These are phyloP conservation scores for Aldabrachelys gigantea DNA, from an alignment of 2,113 vertebrate genomes.

Conservation along the genomic window DNA sequence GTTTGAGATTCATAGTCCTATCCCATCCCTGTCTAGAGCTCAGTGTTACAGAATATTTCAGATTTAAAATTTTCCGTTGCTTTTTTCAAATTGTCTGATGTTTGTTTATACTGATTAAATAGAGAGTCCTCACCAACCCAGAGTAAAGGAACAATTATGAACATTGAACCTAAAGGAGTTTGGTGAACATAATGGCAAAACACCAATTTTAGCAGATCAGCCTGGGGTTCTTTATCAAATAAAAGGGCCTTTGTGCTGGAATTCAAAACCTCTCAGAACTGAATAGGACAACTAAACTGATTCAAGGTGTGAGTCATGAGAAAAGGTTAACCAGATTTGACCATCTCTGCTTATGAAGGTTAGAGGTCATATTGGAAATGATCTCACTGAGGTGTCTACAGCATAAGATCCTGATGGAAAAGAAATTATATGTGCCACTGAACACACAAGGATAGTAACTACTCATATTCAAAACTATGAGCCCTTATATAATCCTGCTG, in stretches of 20 bases:
- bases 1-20: background rate
- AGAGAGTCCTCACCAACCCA: background rate
- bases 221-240: background rate
- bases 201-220: background rate
- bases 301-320: background rate
- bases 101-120: background rate
- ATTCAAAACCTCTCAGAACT: background rate
- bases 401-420: background rate
- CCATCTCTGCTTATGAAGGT: background rate
- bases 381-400: background rate
- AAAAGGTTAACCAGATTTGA: background rate
- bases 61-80: background rate
- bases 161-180: background rate
- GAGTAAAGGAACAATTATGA: background rate
- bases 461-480: background rate
- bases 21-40: background rate
- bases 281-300: background rate
- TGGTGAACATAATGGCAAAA: background rate
- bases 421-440: background rate
- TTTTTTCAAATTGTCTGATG: background rate
- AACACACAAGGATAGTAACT: background rate
- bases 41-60: background rate
- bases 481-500: too few species aligned
- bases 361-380: background rate
- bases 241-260: background rate